A percentile compares a stretch with the other conserved stretches of the same genome.
Evolutionary conservation across 2,113 vertebrate genomes (phyloP).

Genomic region (Porphyrio hochstetteri): DNA sequence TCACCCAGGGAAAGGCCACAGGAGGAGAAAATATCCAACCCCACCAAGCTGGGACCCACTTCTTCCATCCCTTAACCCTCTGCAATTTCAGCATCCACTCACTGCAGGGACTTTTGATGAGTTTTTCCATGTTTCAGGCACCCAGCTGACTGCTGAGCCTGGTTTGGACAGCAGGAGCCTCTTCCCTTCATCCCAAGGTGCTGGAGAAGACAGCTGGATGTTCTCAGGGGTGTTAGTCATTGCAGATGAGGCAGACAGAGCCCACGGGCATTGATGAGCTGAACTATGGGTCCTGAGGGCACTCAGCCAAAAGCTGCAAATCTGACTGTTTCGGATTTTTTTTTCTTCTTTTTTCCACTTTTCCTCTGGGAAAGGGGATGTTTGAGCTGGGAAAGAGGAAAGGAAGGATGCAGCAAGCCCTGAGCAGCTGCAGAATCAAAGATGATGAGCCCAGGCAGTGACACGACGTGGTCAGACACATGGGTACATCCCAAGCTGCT

Average conservation of each 20-base stretch:
- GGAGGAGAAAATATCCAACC: neutral
- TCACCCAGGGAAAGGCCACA: neutral
- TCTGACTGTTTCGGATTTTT: fast-evolving
- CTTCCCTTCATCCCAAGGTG: neutral
- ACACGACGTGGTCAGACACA: neutral
- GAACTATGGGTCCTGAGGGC: neutral
- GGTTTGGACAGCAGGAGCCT: neutral
- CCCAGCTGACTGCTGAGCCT: neutral
- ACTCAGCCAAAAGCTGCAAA: neutral
- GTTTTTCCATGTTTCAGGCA: no score
- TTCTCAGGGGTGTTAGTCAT: neutral
- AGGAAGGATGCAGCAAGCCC: neutral
- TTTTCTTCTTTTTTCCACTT: neutral
- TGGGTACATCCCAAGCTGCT: neutral
- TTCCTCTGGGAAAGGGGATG: neutral
- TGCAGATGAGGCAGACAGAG: neutral
- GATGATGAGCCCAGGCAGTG: neutral
- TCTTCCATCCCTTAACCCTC: neutral
- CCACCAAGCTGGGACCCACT: fast-evolving
- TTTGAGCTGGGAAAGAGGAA: neutral
- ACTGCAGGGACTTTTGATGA: neutral
- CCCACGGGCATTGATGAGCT: fast-evolving
- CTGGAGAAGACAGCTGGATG: neutral
- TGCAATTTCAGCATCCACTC: neutral
- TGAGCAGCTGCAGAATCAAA: neutral